Percentiles rank a stretch among this genome's conserved stretches.
phyloP scores from a whole-genome alignment of 2,113 vertebrate species.

The Polypterus bichir region DNA sequence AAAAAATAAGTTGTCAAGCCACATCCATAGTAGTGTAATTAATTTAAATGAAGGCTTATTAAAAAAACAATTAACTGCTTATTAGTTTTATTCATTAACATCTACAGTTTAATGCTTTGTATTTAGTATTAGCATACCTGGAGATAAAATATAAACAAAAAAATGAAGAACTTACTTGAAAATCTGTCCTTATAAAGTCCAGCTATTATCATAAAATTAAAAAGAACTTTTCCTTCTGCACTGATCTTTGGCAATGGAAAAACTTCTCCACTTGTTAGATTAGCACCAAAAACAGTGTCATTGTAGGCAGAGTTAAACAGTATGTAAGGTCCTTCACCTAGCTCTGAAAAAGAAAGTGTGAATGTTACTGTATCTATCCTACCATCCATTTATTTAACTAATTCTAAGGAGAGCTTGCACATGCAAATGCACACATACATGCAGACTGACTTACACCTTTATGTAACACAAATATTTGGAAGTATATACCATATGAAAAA shows the following conservation, averaged over 20 bases:
- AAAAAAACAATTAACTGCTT: not conserved
- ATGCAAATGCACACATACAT: too few relatives aligned
- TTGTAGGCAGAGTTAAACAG: conserved; percentile 66
- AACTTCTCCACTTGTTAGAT: conserved; percentile 66
- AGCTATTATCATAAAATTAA: conserved; percentile 89
- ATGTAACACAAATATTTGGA: too few relatives aligned
- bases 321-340: conserved; percentile 85
- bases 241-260: conserved; percentile 65
- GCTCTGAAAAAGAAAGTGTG: conserved; percentile 41
- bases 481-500: too few relatives aligned
- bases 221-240: conserved; percentile 51
- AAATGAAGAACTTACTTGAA: conserved; percentile 48
- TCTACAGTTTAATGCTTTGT: too few relatives aligned
- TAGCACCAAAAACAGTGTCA: conserved; percentile 74
- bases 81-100: too few relatives aligned
- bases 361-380: too few relatives aligned
- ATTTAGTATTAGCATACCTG: not conserved
- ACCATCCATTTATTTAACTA: not conserved
- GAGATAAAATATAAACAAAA: conserved; percentile 1
- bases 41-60: not conserved
- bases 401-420: not conserved
- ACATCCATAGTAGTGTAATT: not conserved
- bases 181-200: conserved; percentile 77
- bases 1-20: conserved; percentile 8
- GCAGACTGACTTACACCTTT: too few relatives aligned